Percentiles rank a stretch among this genome's conserved stretches.
These are phyloP conservation scores for Erannis defoliaria DNA, from an alignment of 2,888 invertebrate genomes.

Conservation along the genomic window DNA sequence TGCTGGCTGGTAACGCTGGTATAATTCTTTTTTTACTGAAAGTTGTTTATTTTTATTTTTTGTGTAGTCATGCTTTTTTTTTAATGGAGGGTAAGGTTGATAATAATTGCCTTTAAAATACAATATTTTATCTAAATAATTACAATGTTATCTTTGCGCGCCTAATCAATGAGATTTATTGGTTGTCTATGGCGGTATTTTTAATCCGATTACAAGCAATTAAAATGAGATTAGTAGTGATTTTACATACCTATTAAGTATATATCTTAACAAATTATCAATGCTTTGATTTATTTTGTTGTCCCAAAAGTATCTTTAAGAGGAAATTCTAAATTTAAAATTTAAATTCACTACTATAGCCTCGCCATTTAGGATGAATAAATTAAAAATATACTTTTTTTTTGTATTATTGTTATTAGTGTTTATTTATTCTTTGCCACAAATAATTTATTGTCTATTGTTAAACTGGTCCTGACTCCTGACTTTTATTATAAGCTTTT, in stretches of 20 bases:
- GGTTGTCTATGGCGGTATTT: background rate
- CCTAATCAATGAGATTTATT: background rate
- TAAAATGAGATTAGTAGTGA: background rate
- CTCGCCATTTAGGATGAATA: too few species aligned
- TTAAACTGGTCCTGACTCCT: too few species aligned
- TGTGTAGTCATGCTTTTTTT: background rate
- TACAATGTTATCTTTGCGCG: background rate
- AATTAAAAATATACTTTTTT: too few species aligned
- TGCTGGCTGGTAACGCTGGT: slow-evolving; percentile 6
- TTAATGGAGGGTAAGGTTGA: background rate
- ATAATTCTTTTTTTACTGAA: background rate
- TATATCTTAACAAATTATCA: background rate
- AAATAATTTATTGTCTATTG: too few species aligned
- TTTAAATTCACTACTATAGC: too few species aligned
- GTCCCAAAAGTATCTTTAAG: too few species aligned
- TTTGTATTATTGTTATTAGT: too few species aligned
- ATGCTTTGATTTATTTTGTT: slow-evolving; percentile 1
- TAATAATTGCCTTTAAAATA: background rate
- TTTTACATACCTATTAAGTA: background rate
- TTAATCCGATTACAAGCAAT: slow-evolving; percentile 20
- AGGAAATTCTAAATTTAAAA: too few species aligned
- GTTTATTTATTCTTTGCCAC: too few species aligned
- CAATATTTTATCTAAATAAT: background rate
- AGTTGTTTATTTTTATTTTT: slow-evolving; percentile 5
- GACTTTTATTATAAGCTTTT: too few species aligned